Percentiles rank a stretch among this genome's conserved stretches.
Conservation (phyloP, 92 coral and sea anemone species). For the Porites cylindrica region DNA sequence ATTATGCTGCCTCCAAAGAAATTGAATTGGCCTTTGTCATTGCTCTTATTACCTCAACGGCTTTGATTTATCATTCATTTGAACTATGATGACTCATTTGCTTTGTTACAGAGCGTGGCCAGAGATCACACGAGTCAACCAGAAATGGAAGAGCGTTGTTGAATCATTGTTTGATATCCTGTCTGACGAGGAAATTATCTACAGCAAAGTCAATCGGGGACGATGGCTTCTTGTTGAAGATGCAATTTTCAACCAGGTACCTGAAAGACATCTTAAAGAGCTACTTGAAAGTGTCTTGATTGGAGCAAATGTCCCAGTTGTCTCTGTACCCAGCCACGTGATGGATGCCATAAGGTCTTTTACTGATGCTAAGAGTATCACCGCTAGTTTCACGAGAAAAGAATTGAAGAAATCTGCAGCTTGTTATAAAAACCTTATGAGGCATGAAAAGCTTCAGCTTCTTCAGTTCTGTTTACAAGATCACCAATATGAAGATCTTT, state of each 20-base stretch:
- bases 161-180: conserved; percentile 39
- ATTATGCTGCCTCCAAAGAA: too few species aligned
- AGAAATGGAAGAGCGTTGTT: conserved; percentile 58
- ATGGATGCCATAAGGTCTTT: conserved; percentile 14
- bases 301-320: conserved; percentile 45
- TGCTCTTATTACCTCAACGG: too few species aligned
- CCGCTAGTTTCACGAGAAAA: conserved; percentile 10
- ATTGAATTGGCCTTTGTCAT: too few species aligned
- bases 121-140: conserved; percentile 46
- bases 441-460: conserved; percentile 61
- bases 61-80: too few species aligned
- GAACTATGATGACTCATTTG: background rate
- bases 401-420: conserved; percentile 15
- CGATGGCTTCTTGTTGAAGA: conserved; percentile 60
- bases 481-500: conserved; percentile 38
- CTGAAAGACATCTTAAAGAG: conserved; percentile 31
- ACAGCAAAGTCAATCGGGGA: conserved; percentile 57
- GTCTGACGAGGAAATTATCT: conserved; percentile 33
- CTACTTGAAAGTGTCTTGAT: conserved; percentile 43
- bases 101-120: conserved; percentile 53
- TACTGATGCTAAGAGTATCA: background rate
- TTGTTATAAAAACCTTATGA: conserved; percentile 38
- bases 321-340: conserved; percentile 72
- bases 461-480: conserved; percentile 75
- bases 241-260: conserved; percentile 29